phyloP scores from a whole-genome alignment of 2,113 vertebrate genomes.

The Sceloporus undulatus region DNA sequence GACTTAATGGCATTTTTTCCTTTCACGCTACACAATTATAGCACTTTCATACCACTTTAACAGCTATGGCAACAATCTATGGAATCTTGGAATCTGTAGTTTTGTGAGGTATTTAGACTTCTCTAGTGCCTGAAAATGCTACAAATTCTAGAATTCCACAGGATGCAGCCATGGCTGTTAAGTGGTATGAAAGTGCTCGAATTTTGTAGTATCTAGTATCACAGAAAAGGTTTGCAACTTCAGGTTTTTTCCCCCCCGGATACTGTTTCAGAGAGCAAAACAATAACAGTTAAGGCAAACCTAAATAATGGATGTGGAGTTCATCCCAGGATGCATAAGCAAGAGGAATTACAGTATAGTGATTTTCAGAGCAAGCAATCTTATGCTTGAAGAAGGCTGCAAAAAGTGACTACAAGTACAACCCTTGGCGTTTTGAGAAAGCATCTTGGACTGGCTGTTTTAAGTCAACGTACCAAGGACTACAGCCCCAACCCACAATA shows the following conservation, averaged over 20 bases:
- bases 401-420: slow-evolving; percentile 4
- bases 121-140: too few species aligned
- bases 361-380: slow-evolving; percentile 58
- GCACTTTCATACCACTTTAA: too few species aligned
- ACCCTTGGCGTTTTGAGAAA: neutral
- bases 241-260: neutral
- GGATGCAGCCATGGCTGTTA: too few species aligned
- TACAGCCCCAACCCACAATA: neutral
- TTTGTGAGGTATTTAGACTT: too few species aligned
- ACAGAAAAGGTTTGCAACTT: slow-evolving; percentile 29
- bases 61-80: too few species aligned
- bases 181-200: too few species aligned
- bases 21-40: neutral
- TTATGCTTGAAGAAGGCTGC: slow-evolving; percentile 36
- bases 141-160: too few species aligned
- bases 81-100: too few species aligned
- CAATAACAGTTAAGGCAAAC: slow-evolving; percentile 52
- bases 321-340: slow-evolving; percentile 66
- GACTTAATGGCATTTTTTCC: too few species aligned
- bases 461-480: neutral
- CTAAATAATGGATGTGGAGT: slow-evolving; percentile 63
- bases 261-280: slow-evolving; percentile 67
- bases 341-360: slow-evolving; percentile 27
- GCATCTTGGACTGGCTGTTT: fast-evolving
- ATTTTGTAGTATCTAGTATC: slow-evolving; percentile 7